Evolutionary conservation across 2,797 vertebrate genomes (phyloP).

Genomic region (Epinephelus awoara): DNA sequence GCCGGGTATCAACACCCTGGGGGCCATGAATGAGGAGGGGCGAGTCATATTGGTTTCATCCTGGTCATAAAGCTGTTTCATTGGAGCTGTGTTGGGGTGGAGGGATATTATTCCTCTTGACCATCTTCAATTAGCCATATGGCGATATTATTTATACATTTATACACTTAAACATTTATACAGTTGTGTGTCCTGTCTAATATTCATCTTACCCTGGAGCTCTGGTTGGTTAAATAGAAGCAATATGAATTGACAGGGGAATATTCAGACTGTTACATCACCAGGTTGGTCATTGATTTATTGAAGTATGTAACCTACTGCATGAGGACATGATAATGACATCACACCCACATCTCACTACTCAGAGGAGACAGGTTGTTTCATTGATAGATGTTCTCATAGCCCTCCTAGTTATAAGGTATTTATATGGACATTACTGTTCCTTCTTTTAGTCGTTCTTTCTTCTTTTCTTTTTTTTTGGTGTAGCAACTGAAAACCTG

Average conservation of each 20-base stretch:
- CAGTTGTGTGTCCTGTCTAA: neutral
- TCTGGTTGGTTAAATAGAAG: neutral
- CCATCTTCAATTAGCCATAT: neutral
- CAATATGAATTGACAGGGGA: neutral
- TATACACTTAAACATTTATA: neutral
- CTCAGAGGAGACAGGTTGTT: constrained; percentile 8
- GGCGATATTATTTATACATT: neutral
- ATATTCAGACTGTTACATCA: constrained; percentile 20
- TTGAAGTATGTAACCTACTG: constrained; percentile 22
- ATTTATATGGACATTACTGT: neutral
- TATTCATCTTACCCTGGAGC: neutral
- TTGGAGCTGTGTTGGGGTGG: neutral
- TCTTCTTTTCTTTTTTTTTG: neutral
- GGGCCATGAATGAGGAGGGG: constrained; percentile 4
- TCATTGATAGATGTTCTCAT: constrained; percentile 9
- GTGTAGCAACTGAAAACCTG: neutral
- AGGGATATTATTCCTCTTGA: too few relatives aligned
- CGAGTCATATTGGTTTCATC: neutral
- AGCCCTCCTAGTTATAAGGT: neutral
- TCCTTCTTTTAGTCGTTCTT: neutral
- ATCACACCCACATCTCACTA: constrained; percentile 40
- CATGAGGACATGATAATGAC: constrained; percentile 45
- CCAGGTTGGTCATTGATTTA: neutral
- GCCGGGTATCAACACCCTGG: neutral
- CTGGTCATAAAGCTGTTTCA: constrained; percentile 12